Conservation (phyloP, 2,888 invertebrate species). For the Melipona bicolor region DNA sequence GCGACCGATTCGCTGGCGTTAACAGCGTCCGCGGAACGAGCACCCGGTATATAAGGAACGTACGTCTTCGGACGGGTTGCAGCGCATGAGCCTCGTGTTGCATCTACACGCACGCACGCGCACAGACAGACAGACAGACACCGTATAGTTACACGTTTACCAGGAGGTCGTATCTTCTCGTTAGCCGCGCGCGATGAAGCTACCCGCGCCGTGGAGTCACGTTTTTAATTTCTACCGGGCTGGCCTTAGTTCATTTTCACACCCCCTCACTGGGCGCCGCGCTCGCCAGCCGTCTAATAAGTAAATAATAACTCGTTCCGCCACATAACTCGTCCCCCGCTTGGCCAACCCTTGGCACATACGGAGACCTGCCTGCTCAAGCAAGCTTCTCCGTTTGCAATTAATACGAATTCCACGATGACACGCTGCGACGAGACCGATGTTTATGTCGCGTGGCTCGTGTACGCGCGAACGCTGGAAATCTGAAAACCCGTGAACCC, state of each 20-base stretch:
- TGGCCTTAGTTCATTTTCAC: conserved; percentile 80
- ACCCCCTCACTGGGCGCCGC: conserved; percentile 69
- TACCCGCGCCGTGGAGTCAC: conserved; percentile 79
- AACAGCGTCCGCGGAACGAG: conserved; percentile 38
- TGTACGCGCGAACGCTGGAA: neutral
- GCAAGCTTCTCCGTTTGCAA: conserved; percentile 38
- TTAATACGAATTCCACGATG: conserved; percentile 65
- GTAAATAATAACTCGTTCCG: conserved; percentile 81
- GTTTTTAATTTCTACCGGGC: conserved; percentile 82
- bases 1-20: conserved; percentile 15
- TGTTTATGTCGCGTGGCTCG: conserved; percentile 40
- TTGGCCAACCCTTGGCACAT: conserved; percentile 19
- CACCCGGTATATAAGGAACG: conserved; percentile 58
- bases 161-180: conserved; percentile 82
- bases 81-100: conserved; percentile 50
- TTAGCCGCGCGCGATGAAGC: conserved; percentile 78
- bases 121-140: neutral
- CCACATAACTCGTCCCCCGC: conserved; percentile 71
- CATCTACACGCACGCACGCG: conserved; percentile 12
- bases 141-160: conserved; percentile 62
- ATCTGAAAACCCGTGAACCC: conserved; percentile 17
- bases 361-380: conserved; percentile 20
- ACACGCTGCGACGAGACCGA: conserved; percentile 32
- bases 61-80: conserved; percentile 58
- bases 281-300: conserved; percentile 75